phyloP scores from a whole-genome alignment of 2,888 invertebrate species.

The Nomada lathburiana region DNA sequence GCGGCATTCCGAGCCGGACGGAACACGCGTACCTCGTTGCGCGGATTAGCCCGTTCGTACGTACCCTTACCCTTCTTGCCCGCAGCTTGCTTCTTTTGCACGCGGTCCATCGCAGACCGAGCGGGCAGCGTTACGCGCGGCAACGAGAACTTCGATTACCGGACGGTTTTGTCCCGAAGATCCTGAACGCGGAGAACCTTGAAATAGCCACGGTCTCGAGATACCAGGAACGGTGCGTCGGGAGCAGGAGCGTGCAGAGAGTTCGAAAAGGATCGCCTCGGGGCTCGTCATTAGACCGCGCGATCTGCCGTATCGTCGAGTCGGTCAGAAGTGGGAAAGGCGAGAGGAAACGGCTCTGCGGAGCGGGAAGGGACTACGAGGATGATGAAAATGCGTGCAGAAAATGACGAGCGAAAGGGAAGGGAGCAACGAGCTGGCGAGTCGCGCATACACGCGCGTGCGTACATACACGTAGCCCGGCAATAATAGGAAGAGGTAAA shows the following conservation, averaged over 20 bases:
- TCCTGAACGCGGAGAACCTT: conserved; percentile 30
- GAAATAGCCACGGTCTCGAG: conserved; percentile 34
- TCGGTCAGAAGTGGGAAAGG: conserved; percentile 43
- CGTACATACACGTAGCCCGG: background rate
- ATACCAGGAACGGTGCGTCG: conserved; percentile 31
- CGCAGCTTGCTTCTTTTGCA: no score
- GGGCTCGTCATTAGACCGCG: conserved; percentile 70
- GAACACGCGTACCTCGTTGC: background rate
- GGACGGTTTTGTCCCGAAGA: background rate
- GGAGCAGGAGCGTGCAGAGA: conserved; percentile 50
- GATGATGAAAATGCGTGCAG: conserved; percentile 66
- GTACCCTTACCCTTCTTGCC: no score
- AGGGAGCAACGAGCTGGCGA: conserved; percentile 1
- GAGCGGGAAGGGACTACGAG: conserved; percentile 3
- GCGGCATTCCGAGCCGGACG: no score
- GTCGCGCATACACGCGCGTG: background rate
- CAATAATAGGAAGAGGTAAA: background rate
- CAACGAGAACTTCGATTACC: background rate
- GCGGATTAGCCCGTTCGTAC: background rate
- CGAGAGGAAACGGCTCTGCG: background rate
- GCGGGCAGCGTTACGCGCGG: background rate
- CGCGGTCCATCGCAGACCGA: no score
- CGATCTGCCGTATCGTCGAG: conserved; percentile 67
- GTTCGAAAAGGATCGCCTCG: conserved; percentile 61
- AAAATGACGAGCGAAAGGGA: conserved; percentile 54